Percentiles rank a stretch among this genome's conserved stretches.
Evolutionary conservation across 2,113 vertebrate species (phyloP).

Genomic region (Bothrops jararaca): DNA sequence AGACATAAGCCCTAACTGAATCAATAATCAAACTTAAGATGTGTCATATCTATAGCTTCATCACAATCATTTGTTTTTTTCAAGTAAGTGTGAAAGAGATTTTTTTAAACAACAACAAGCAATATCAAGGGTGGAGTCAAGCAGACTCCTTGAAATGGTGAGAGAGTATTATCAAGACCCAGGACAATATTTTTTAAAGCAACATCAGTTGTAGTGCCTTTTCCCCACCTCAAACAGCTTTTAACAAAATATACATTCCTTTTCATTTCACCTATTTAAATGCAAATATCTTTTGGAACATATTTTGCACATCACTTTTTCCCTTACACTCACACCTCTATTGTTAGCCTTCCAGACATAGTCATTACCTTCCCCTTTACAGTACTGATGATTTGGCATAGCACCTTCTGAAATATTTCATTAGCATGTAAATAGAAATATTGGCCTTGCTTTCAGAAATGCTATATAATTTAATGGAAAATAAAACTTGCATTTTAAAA

Average conservation of each 20-base stretch:
- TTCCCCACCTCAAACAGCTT: not conserved
- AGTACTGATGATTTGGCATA: constrained; percentile 15
- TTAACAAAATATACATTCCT: constrained; percentile 7
- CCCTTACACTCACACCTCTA: not conserved
- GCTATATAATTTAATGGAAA: constrained; percentile 8
- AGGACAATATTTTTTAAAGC: not conserved
- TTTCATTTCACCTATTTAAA: constrained; percentile 28
- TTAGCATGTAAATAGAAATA: constrained; percentile 18
- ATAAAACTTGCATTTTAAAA: not conserved
- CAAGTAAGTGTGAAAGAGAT: no score
- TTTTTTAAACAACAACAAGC: not conserved
- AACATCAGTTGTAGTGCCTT: not conserved
- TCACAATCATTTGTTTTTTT: not conserved
- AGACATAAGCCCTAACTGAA: not conserved
- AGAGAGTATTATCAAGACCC: not conserved
- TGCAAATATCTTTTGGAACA: constrained; percentile 8
- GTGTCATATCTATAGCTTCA: not conserved
- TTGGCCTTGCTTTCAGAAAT: constrained; percentile 13
- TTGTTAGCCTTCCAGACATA: constrained; percentile 16
- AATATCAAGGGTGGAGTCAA: not conserved
- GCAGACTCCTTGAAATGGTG: not conserved
- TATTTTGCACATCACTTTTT: not conserved
- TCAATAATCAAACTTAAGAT: not conserved
- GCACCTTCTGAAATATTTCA: constrained; percentile 10
- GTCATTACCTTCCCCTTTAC: not conserved